Evolutionary conservation across 2,113 vertebrate species (phyloP).

Genomic region (Menura novaehollandiae): DNA sequence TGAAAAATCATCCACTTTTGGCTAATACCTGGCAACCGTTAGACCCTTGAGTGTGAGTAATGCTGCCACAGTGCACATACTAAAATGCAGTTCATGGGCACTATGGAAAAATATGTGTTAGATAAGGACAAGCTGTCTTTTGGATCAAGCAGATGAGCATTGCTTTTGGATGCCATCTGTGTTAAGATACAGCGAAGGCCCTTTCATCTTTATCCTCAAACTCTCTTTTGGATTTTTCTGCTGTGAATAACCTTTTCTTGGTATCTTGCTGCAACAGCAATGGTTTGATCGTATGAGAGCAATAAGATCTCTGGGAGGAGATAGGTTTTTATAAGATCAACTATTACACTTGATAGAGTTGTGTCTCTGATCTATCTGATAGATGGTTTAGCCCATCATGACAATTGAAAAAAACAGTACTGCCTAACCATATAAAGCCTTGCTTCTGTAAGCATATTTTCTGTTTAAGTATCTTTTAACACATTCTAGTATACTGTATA

Average conservation of each 20-base stretch:
- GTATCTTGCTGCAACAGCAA: background rate
- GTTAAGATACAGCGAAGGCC: accelerated
- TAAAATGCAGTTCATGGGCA: background rate
- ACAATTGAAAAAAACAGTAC: background rate
- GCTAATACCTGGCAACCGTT: background rate
- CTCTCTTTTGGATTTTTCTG: background rate
- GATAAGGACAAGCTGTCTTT: background rate
- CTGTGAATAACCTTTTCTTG: background rate
- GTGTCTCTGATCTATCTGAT: background rate
- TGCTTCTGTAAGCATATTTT: background rate
- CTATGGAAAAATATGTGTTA: background rate
- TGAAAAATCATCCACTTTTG: background rate
- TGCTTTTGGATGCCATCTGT: accelerated
- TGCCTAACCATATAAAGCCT: background rate
- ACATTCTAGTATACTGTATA: background rate
- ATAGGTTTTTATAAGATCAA: background rate
- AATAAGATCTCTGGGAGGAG: background rate
- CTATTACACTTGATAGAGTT: background rate
- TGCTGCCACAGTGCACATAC: background rate
- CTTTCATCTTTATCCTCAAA: background rate
- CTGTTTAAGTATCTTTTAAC: background rate
- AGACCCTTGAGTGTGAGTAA: background rate
- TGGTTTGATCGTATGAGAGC: background rate
- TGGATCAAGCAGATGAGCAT: background rate
- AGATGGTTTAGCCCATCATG: accelerated